Base-by-base conservation (phyloP, 2,113 vertebrate genomes). In the Paraplagusia blochii region DNA sequence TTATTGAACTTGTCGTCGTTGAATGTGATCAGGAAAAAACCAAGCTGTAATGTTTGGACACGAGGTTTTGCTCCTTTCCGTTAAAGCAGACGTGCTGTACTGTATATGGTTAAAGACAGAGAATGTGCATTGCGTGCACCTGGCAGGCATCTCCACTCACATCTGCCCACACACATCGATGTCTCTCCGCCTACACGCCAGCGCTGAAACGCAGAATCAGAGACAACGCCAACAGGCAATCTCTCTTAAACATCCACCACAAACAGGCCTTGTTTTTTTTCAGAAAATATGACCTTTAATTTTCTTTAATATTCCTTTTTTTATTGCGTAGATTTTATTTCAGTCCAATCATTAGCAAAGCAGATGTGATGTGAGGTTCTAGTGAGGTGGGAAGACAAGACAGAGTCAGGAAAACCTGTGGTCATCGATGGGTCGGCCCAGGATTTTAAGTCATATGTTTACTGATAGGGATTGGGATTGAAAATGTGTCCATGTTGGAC, bases 111-210 rank as follows among this genome's bases (percentile, higher is more conserved):
- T 52, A 63, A 63, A 76, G 76, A 81, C 70, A 66, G 64, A 78
- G 74, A 74, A 81, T 66, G 50, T 74, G 72, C 47, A 74, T 52
- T 71, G 64, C 62, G 77, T 72, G 69, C 76, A 85, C 80, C 84
- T 86, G 71, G 75, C 75, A 86, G 84, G 77, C 81, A 81, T 82
- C 29, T 72, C 65, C 68, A 80, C 85, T 80, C 78, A 82, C 79
- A 77, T 82, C 76, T 65, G 63, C 85, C 85, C 76, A 80, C 81
- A 12, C 76, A 58, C 69, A 72, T 39, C 59, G 81, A 85, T 63
- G 71, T 78, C 66, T 66, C 60, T 72, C 84, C 71, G 58, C 86
- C 84, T 67, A 83, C 86, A 53, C 77, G 72, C 38, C 74, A 81
- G 76, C 76, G 72, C 65, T 74, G 66, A 39, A 72, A 84, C 78